phyloP scores from a whole-genome alignment of 2,888 invertebrate genomes.

The Phymatocera aterrima region DNA sequence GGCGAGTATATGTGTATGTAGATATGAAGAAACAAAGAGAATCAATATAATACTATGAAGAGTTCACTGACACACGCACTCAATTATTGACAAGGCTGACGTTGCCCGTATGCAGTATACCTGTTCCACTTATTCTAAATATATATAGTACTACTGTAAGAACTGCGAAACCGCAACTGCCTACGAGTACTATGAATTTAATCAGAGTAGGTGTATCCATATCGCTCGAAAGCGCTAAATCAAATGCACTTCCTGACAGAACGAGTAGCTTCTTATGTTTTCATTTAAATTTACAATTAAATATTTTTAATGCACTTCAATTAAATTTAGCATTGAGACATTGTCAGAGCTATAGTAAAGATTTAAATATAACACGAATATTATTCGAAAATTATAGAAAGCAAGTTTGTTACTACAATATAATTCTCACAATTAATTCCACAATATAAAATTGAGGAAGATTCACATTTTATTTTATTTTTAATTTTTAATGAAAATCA shows the following conservation, averaged over 20 bases:
- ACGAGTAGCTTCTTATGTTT: not conserved
- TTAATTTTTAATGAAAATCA: not conserved
- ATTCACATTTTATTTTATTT: not conserved
- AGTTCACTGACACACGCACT: conserved; percentile 57
- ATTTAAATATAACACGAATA: not conserved
- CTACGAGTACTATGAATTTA: not conserved
- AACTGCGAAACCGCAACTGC: not conserved
- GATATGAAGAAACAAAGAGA: conserved; percentile 41
- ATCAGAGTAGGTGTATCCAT: not conserved
- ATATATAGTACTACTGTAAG: not conserved
- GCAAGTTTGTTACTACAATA: not conserved
- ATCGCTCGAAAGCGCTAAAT: not conserved
- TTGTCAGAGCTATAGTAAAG: not conserved
- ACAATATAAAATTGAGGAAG: conserved; percentile 7
- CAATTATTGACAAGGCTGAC: conserved; percentile 54
- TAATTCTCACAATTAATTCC: conserved; percentile 12
- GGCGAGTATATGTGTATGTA: not conserved
- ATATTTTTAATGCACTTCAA: not conserved
- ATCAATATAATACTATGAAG: conserved; percentile 58
- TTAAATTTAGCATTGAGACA: not conserved
- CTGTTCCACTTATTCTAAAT: conserved; percentile 15
- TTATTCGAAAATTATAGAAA: not conserved
- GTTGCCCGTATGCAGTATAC: not conserved
- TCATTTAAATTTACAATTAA: not conserved
- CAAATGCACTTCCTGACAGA: not conserved